phyloP scores from a whole-genome alignment of 2,888 invertebrate species.

The Nomada ferruginata region DNA sequence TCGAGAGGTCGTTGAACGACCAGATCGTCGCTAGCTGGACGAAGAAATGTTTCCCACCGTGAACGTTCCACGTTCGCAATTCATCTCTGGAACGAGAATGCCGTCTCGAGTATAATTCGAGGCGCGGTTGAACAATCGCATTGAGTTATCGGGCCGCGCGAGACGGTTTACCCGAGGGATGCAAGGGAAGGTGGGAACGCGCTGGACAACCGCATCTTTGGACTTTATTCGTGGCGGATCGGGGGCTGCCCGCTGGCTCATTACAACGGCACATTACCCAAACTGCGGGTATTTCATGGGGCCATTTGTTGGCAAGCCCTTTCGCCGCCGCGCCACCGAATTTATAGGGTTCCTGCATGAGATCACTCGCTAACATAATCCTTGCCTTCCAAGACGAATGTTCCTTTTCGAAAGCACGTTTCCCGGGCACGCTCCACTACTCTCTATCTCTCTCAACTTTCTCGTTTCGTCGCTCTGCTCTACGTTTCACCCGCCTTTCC shows the following conservation, averaged over 20 bases:
- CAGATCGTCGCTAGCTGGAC: not conserved
- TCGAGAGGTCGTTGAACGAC: slow-evolving; percentile 12
- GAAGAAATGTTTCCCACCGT: slow-evolving; percentile 20
- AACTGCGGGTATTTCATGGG: slow-evolving; percentile 72
- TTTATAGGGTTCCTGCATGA: slow-evolving; percentile 75
- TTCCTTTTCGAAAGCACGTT: slow-evolving; percentile 25
- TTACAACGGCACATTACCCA: slow-evolving; percentile 71
- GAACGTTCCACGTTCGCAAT: slow-evolving; percentile 8
- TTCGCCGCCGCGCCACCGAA: slow-evolving; percentile 70
- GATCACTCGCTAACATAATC: slow-evolving; percentile 73
- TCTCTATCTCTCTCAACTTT: not conserved
- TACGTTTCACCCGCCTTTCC: slow-evolving; percentile 1
- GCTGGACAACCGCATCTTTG: slow-evolving; percentile 21
- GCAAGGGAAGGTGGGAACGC: not conserved
- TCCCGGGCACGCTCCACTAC: slow-evolving; percentile 6
- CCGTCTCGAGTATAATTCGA: slow-evolving; percentile 47
- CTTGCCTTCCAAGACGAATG: slow-evolving; percentile 67
- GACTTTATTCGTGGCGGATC: slow-evolving; percentile 40
- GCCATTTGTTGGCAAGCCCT: slow-evolving; percentile 74
- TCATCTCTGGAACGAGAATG: slow-evolving; percentile 29
- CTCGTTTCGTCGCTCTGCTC: slow-evolving; percentile 3
- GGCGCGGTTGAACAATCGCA: slow-evolving; percentile 47
- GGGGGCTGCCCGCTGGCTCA: slow-evolving; percentile 56
- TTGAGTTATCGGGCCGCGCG: slow-evolving; percentile 50
- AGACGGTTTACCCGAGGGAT: slow-evolving; percentile 4